These are phyloP conservation scores for Himalopsyche anomala DNA, from an alignment of 2,888 invertebrate genomes.

Conservation along the genomic window DNA sequence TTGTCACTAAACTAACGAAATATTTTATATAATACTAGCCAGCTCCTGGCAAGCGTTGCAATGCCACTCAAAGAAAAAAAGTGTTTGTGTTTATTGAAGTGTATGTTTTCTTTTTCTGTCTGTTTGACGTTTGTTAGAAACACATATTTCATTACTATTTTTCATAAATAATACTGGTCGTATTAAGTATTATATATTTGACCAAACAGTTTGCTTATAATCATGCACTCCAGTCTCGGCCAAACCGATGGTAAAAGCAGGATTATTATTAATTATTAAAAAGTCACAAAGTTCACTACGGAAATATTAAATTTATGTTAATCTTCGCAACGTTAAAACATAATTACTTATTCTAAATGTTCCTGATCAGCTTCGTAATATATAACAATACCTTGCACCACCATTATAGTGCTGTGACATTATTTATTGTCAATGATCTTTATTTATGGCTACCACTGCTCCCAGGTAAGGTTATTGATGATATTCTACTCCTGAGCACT, in stretches of 20 bases:
- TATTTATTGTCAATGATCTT: background rate
- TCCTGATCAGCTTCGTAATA: too few relatives aligned
- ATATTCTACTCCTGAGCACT: background rate
- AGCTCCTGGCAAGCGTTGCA: too few relatives aligned
- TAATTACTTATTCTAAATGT: too few relatives aligned
- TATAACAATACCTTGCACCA: background rate
- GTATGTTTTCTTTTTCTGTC: too few relatives aligned
- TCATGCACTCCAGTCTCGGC: background rate
- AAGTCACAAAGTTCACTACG: too few relatives aligned
- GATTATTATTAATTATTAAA: background rate
- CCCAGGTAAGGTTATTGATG: background rate
- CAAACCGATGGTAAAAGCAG: background rate
- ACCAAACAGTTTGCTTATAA: background rate
- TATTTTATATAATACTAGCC: too few relatives aligned
- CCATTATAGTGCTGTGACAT: background rate
- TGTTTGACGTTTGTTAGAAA: background rate
- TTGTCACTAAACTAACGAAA: too few relatives aligned
- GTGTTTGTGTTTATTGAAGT: too few relatives aligned
- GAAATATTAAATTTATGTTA: background rate
- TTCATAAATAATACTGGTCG: too few relatives aligned
- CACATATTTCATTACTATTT: background rate
- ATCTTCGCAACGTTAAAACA: background rate
- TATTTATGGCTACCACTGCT: background rate
- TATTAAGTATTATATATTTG: too few relatives aligned
- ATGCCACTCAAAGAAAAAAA: too few relatives aligned